These are phyloP conservation scores for Molossus alvarezi DNA, from an alignment of 2,797 vertebrate species.

Conservation along the genomic window DNA sequence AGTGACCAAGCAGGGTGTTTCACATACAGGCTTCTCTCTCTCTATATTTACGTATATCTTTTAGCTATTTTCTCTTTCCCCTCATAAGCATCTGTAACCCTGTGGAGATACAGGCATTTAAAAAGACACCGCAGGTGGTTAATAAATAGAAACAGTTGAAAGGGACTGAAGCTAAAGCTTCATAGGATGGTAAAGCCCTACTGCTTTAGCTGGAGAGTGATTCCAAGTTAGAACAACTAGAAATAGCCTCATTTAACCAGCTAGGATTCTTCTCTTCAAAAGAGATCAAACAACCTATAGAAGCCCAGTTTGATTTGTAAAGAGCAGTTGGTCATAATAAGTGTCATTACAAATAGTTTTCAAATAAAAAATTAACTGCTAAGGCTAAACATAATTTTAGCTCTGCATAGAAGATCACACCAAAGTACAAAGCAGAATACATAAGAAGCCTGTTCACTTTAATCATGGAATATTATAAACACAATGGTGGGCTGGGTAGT, in stretches of 20 bases:
- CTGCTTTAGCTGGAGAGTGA: slow-evolving; percentile 60
- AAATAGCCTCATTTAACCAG: slow-evolving; percentile 68
- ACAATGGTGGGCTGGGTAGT: not conserved
- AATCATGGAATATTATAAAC: not conserved
- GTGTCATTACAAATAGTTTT: slow-evolving; percentile 31
- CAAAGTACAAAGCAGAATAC: not conserved
- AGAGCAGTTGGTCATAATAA: slow-evolving; percentile 36
- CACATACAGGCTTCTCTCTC: not conserved
- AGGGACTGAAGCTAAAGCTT: slow-evolving; percentile 69
- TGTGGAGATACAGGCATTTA: slow-evolving; percentile 66
- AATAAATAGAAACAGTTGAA: slow-evolving; percentile 82
- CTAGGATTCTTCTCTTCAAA: slow-evolving; percentile 52
- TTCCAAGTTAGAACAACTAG: slow-evolving; percentile 70
- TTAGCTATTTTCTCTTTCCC: slow-evolving; percentile 57
- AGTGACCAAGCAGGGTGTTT: not conserved
- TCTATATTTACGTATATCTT: not conserved
- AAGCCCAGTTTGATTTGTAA: slow-evolving; percentile 41
- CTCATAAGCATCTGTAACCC: slow-evolving; percentile 70
- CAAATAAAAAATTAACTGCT: slow-evolving; percentile 66
- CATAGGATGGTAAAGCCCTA: slow-evolving; percentile 54
- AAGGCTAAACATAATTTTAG: slow-evolving; percentile 58
- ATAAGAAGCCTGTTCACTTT: not conserved
- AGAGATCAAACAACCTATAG: slow-evolving; percentile 64
- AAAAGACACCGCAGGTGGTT: slow-evolving; percentile 83
- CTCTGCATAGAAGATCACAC: not conserved